A percentile compares a stretch with the other conserved stretches of the same genome.
Evolutionary conservation across 2,113 vertebrate species (phyloP).

Genomic region (Pionites leucogaster): DNA sequence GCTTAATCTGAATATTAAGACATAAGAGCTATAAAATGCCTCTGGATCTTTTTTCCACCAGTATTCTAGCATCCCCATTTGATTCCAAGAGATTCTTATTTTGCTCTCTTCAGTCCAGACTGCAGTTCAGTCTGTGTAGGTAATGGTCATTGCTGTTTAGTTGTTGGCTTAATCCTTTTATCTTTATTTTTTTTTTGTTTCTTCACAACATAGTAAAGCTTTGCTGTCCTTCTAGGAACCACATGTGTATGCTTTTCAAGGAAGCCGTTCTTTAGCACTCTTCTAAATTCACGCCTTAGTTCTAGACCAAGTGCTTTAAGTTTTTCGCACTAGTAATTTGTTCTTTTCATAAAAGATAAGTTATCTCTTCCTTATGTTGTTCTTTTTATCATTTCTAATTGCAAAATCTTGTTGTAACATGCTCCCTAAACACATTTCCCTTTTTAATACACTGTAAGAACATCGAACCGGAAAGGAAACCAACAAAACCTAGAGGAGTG

Average conservation of each 20-base stretch:
- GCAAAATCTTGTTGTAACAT: conserved; percentile 51
- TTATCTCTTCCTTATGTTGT: conserved; percentile 40
- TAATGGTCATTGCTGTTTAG: background rate
- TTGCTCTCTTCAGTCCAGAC: background rate
- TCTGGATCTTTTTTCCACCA: background rate
- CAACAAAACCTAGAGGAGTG: background rate
- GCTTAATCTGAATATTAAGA: background rate
- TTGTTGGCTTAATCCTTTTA: background rate
- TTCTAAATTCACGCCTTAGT: background rate
- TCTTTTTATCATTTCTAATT: conserved; percentile 55
- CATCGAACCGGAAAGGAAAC: background rate
- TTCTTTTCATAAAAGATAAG: conserved; percentile 29
- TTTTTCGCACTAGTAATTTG: conserved; percentile 33
- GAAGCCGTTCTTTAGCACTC: background rate
- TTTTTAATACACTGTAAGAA: conserved; percentile 18
- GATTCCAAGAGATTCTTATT: background rate
- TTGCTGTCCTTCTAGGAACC: background rate
- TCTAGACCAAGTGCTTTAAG: conserved; percentile 25
- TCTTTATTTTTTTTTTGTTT: background rate
- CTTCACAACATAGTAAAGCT: background rate
- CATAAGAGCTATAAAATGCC: background rate
- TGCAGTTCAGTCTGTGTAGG: background rate
- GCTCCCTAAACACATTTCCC: conserved; percentile 28
- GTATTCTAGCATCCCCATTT: background rate
- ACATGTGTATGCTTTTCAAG: background rate